A percentile compares a stretch with the other conserved stretches of the same genome.
These are phyloP conservation scores for Oplegnathus fasciatus DNA, from an alignment of 2,113 vertebrate species.

Conservation along the genomic window DNA sequence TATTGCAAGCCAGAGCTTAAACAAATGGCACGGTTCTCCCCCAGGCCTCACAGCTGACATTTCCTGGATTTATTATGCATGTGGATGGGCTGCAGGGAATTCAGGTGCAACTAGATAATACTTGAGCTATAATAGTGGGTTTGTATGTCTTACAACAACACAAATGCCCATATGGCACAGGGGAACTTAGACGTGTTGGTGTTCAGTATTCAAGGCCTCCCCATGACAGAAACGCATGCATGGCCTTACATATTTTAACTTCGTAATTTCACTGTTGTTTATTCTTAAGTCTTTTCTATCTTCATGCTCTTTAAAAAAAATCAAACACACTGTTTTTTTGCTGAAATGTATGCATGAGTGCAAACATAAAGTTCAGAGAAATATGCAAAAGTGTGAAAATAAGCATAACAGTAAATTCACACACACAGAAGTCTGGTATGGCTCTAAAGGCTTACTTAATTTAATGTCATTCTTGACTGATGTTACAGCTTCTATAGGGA, in stretches of 20 bases:
- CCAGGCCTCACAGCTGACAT: conserved; percentile 78
- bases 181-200: conserved; percentile 56
- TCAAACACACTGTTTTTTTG: neutral
- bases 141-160: conserved; percentile 78
- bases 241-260: conserved; percentile 62
- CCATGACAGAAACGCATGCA: conserved; percentile 42
- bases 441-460: conserved; percentile 12
- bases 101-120: conserved; percentile 82
- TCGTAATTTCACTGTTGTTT: conserved; percentile 42
- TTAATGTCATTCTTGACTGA: conserved; percentile 21
- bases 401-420: neutral
- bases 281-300: neutral
- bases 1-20: conserved; percentile 79
- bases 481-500: conserved; percentile 35
- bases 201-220: conserved; percentile 63
- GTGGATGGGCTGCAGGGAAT: conserved; percentile 80
- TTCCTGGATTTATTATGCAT: conserved; percentile 82
- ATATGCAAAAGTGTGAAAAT: neutral
- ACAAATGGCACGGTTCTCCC: conserved; percentile 82
- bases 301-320: neutral
- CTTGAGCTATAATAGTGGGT: conserved; percentile 72
- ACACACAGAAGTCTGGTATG: neutral
- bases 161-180: conserved; percentile 71
- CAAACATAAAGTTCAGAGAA: neutral
- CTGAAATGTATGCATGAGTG: conserved; percentile 14